Base-by-base conservation (phyloP, 2,797 vertebrate species). In the Delichon dasypus region DNA sequence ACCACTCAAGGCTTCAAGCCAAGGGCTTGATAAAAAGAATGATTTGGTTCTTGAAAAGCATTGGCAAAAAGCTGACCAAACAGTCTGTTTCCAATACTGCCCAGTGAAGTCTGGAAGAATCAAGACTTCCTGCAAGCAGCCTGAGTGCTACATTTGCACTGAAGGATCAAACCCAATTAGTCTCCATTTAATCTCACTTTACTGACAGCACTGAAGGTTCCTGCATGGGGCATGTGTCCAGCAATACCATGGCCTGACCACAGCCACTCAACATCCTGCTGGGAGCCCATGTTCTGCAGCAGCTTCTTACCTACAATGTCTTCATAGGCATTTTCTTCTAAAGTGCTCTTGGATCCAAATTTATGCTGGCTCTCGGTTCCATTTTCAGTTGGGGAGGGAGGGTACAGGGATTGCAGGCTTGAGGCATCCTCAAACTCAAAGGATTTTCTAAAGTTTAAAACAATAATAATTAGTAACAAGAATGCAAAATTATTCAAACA, bases 251-350 rank as follows among this genome's bases (percentile, higher is more conserved):
- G 1, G 32, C 36, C 27, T 64, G 64, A 54, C 71, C 57, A 77
- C 48, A 83, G 71, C 16, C 23, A 16, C 48, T 89, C 58, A 57
- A 4, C 38, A 45, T 47, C 38, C 61, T 2, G 1, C 36, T 81
- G 38, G 11, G 60, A 83, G 76, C 38, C 51, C 38, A 0, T 10
- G 26, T 20, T n/a, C 38, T n/a, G 55, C 68, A 62, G 79, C 60
- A 87, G 44, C 14, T 89, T 82, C 99, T 99, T 98, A 99, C 99
- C 99, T 97, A 99, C 98, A 83, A 99, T 99, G 95, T 99, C 99
- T 98, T 99, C 99, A 94, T 99, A 99, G 91, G 99, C 98, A 89
- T 99, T 99, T 96, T 99, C 99, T 98, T 99, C 99, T 98, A 98
- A 99, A 98, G 99, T 99, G 99, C 98, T 99, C 98, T 99, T 99